A percentile compares a stretch with the other conserved stretches of the same genome.
Evolutionary conservation across 2,888 invertebrate genomes (phyloP).

Genomic region (Pheosia tremula): DNA sequence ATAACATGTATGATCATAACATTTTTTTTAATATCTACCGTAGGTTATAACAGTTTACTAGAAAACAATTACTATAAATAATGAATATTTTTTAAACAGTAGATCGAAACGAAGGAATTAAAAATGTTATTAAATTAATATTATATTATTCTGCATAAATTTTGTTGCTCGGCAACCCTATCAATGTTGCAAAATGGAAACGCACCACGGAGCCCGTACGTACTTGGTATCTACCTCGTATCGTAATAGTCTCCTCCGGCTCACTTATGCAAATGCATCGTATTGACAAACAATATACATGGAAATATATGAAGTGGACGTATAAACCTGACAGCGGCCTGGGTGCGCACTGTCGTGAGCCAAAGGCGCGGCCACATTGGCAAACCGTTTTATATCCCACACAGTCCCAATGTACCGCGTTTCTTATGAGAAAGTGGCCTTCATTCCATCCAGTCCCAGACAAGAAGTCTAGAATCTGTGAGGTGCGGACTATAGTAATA

Average conservation of each 20-base stretch:
- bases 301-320: slow-evolving; percentile 71
- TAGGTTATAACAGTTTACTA: too few species aligned
- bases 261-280: slow-evolving; percentile 71
- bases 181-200: slow-evolving; percentile 71
- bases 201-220: slow-evolving; percentile 53
- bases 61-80: too few species aligned
- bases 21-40: too few species aligned
- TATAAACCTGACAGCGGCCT: slow-evolving; percentile 64
- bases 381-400: slow-evolving; percentile 13
- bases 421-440: slow-evolving; percentile 23
- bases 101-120: too few species aligned
- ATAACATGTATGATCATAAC: too few species aligned
- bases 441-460: not conserved
- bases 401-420: slow-evolving; percentile 5
- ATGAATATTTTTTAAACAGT: too few species aligned
- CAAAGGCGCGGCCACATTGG: slow-evolving; percentile 5
- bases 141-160: not conserved
- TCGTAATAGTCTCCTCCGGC: slow-evolving; percentile 61
- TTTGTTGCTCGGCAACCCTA: not conserved
- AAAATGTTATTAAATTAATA: too few species aligned
- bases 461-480: too few species aligned
- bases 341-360: slow-evolving; percentile 43
- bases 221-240: slow-evolving; percentile 57
- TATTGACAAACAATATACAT: slow-evolving; percentile 75
- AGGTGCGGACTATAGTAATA: too few species aligned